phyloP scores from a whole-genome alignment of 2,888 invertebrate genomes.

The Gymnocheta viridis region DNA sequence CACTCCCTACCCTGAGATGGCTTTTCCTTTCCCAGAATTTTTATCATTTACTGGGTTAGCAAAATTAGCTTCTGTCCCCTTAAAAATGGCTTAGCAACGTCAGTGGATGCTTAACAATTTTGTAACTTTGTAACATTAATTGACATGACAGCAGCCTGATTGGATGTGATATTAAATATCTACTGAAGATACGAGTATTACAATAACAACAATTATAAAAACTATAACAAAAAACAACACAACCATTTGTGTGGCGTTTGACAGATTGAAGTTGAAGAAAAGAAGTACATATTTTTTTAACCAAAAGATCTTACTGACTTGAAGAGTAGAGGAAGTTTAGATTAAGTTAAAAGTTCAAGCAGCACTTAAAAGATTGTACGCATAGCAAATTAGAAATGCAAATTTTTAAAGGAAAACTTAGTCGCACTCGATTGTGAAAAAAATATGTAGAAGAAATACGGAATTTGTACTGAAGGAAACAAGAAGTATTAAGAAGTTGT shows the following conservation, averaged over 20 bases:
- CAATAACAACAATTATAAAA: neutral
- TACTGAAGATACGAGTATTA: neutral
- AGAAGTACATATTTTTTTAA: neutral
- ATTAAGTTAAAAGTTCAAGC: no score
- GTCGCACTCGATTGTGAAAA: no score
- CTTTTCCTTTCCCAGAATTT: no score
- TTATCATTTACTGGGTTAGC: no score
- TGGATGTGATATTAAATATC: conserved; percentile 50
- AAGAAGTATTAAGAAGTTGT: no score
- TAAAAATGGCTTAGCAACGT: neutral
- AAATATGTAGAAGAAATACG: no score
- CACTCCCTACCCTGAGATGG: neutral
- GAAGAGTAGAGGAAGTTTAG: no score
- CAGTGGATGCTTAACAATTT: neutral
- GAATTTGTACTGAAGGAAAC: no score
- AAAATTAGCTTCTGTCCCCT: no score
- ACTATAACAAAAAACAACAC: neutral
- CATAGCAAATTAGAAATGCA: no score
- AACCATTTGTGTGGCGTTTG: conserved; percentile 47
- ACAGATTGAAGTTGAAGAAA: neutral
- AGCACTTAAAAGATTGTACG: no score
- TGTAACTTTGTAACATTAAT: conserved; percentile 50
- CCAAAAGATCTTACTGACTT: neutral
- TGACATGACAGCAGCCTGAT: conserved; percentile 58
- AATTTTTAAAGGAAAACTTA: no score